Percentiles rank a stretch among this genome's conserved stretches.
These are phyloP conservation scores for Crocuta crocuta DNA, from an alignment of 2,113 vertebrate genomes.

Conservation along the genomic window DNA sequence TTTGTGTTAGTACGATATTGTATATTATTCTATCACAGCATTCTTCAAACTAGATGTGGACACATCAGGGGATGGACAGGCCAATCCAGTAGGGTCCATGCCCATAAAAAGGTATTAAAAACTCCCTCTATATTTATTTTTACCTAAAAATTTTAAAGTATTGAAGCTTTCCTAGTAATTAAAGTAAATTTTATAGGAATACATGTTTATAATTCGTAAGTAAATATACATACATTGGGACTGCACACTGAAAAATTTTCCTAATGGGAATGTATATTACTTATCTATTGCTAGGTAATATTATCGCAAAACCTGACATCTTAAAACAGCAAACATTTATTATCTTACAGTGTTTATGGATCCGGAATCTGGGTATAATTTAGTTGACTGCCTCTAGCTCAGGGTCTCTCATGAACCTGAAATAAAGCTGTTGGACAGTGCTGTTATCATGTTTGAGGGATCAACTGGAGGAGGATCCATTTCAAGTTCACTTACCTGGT, in stretches of 20 bases:
- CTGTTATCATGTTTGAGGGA: not conserved
- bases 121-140: not conserved
- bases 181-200: not conserved
- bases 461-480: not conserved
- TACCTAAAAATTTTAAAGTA: not conserved
- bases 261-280: not conserved
- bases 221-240: not conserved
- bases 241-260: not conserved
- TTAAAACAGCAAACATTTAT: not conserved
- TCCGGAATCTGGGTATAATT: not conserved
- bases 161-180: not conserved
- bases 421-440: not conserved
- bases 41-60: not conserved
- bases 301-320: not conserved
- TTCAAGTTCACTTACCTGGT: not conserved
- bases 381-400: not conserved
- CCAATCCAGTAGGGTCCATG: not conserved
- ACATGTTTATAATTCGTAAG: not conserved
- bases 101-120: not conserved
- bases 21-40: not conserved
- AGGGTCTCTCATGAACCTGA: not conserved
- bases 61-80: not conserved
- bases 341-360: not conserved
- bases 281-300: not conserved
- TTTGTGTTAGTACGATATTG: not conserved